Evolutionary conservation across 2,797 vertebrate species (phyloP).

Genomic region (Dallia pectoralis): DNA sequence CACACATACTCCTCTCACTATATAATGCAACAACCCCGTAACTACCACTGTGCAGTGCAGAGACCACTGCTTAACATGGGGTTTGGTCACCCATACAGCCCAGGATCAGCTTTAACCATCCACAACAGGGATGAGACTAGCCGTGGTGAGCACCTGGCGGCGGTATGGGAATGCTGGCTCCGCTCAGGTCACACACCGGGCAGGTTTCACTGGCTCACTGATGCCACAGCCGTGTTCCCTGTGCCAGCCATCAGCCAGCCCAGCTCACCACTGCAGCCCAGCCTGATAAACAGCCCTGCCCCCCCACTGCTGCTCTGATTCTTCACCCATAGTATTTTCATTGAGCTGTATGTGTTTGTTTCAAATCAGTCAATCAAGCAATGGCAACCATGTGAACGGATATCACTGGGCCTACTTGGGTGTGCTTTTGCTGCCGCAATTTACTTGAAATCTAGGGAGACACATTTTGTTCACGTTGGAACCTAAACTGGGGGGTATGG

Average conservation of each 20-base stretch:
- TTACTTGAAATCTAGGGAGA: slow-evolving; percentile 61
- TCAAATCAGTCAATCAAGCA: slow-evolving; percentile 52
- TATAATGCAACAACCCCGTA: neutral
- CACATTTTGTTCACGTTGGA: slow-evolving; percentile 58
- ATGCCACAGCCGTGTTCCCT: slow-evolving; percentile 53
- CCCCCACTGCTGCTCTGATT: slow-evolving; percentile 63
- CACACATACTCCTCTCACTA: neutral
- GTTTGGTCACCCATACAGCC: slow-evolving; percentile 67
- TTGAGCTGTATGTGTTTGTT: slow-evolving; percentile 44
- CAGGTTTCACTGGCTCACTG: slow-evolving; percentile 60
- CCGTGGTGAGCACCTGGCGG: slow-evolving; percentile 73
- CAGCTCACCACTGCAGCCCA: slow-evolving; percentile 61
- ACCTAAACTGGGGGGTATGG: slow-evolving; percentile 49
- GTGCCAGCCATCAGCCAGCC: slow-evolving; percentile 62
- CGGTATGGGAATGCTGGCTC: slow-evolving; percentile 69
- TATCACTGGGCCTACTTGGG: slow-evolving; percentile 45
- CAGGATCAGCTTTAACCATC: slow-evolving; percentile 72
- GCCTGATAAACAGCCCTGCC: slow-evolving; percentile 48
- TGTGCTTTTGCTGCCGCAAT: slow-evolving; percentile 26
- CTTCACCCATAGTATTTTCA: slow-evolving; percentile 59
- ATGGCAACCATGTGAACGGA: slow-evolving; percentile 44
- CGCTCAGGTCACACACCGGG: slow-evolving; percentile 59
- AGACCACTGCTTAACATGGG: slow-evolving; percentile 20
- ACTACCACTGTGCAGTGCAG: neutral
- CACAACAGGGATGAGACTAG: slow-evolving; percentile 67